Conservation (phyloP, 2,113 vertebrate genomes). For the Sphaerodactylus townsendi region DNA sequence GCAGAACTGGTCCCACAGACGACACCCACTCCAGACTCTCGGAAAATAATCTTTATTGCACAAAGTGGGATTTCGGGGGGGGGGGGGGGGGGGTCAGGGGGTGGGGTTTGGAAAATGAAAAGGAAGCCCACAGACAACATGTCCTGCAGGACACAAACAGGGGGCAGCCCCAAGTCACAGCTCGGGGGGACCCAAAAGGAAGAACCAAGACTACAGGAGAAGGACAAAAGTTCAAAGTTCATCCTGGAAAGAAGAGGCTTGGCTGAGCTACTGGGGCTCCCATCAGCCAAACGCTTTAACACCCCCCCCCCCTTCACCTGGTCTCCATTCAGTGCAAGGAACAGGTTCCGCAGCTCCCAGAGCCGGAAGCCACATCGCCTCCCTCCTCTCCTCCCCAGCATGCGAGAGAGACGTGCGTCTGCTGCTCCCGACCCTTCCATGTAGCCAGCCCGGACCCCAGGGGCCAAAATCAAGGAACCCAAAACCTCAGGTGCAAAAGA, state of each 20-base stretch:
- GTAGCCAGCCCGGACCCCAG: neutral
- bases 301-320: neutral
- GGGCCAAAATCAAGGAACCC: neutral
- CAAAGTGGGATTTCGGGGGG: slow-evolving; percentile 12
- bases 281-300: neutral
- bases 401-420: neutral
- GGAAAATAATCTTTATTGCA: slow-evolving; percentile 70
- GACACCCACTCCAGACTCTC: slow-evolving; percentile 7
- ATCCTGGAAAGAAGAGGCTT: neutral
- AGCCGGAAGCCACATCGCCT: neutral
- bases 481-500: neutral
- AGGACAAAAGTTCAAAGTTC: neutral
- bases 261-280: neutral
- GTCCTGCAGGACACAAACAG: too few relatives aligned
- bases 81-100: neutral
- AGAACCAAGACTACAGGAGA: too few relatives aligned
- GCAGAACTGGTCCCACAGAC: neutral
- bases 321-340: neutral
- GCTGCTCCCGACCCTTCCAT: neutral
- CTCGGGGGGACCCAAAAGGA: neutral
- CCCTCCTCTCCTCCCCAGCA: neutral
- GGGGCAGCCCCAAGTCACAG: too few relatives aligned
- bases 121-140: neutral
- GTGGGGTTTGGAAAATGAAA: neutral
- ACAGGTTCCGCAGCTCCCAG: too few relatives aligned